phyloP scores from a whole-genome alignment of 2,888 invertebrate species.

The Neocrepidodera transversa region DNA sequence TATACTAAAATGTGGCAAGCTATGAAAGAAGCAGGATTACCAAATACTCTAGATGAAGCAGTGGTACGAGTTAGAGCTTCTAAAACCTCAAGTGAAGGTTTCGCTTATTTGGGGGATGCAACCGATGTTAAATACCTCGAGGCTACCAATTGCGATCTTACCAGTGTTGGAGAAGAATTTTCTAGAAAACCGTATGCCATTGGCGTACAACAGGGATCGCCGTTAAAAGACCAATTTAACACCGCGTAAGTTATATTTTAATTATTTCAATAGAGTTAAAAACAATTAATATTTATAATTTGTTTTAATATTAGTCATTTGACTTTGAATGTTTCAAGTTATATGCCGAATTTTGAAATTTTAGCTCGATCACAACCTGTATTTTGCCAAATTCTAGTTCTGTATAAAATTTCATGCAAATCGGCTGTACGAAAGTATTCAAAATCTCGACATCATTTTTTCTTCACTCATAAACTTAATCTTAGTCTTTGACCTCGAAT shows the following conservation, averaged over 20 bases:
- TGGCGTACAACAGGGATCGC: constrained; percentile 95
- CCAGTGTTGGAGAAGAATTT: constrained; percentile 95
- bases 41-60: constrained; percentile 80
- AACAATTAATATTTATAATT: too few relatives aligned
- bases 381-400: too few relatives aligned
- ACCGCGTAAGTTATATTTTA: constrained; percentile 94
- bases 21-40: constrained; percentile 85
- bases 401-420: too few relatives aligned
- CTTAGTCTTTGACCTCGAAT: too few relatives aligned
- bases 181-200: constrained; percentile 97
- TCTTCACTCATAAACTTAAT: too few relatives aligned
- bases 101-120: constrained; percentile 71
- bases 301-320: too few relatives aligned
- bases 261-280: too few relatives aligned
- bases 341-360: too few relatives aligned
- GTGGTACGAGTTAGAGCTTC: constrained; percentile 74
- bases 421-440: too few relatives aligned
- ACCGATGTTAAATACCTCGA: constrained; percentile 82
- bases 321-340: too few relatives aligned
- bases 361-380: too few relatives aligned
- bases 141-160: constrained; percentile 86
- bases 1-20: constrained; percentile 99
- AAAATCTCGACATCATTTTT: too few relatives aligned
- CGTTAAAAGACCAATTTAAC: constrained; percentile 92
- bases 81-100: constrained; percentile 73